Percentiles rank a stretch among this genome's conserved stretches.
phyloP scores from a whole-genome alignment of 1,140 invertebrate species.

The Papilio xuthus region DNA sequence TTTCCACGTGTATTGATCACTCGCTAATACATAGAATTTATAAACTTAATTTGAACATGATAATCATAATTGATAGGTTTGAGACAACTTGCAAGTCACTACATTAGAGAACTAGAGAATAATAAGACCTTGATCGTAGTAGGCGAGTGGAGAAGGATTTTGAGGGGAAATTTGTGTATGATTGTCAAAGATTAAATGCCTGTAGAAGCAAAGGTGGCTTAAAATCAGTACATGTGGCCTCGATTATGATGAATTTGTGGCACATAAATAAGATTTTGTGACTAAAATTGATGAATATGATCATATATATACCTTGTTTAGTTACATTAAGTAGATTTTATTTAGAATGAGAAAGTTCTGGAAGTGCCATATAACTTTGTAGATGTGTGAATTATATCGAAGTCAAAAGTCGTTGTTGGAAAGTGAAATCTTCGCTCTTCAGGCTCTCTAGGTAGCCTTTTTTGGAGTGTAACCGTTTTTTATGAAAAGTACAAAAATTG shows the following conservation, averaged over 20 bases:
- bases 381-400: neutral
- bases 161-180: neutral
- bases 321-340: too few relatives aligned
- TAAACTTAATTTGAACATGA: neutral
- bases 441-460: neutral
- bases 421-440: neutral
- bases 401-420: neutral
- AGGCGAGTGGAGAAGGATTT: neutral
- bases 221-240: too few relatives aligned
- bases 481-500: constrained; percentile 10
- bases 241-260: too few relatives aligned
- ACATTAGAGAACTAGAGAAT: neutral
- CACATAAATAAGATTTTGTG: neutral
- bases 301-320: neutral
- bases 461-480: neutral
- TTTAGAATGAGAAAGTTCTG: neutral
- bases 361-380: neutral
- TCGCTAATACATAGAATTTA: neutral
- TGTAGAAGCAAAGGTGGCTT: neutral
- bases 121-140: neutral
- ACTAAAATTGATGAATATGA: neutral
- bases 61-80: neutral
- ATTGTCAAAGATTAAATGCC: neutral
- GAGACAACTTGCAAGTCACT: neutral
- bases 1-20: constrained; percentile 18